Percentiles rank a stretch among this genome's conserved stretches.
Evolutionary conservation across 2,888 invertebrate genomes (phyloP).

Genomic region (Oxytorus armatus): DNA sequence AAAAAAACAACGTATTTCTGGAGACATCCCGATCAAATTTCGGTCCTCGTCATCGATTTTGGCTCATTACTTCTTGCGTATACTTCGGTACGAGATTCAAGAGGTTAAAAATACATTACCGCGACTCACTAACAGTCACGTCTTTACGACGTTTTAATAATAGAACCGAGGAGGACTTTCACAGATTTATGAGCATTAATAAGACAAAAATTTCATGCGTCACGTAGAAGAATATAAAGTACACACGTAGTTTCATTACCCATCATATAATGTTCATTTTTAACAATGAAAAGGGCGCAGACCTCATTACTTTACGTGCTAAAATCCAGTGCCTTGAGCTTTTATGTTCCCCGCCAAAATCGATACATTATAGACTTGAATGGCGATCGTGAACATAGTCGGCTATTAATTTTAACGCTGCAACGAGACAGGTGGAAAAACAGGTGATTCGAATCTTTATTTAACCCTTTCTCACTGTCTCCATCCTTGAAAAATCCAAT

Average conservation of each 20-base stretch:
- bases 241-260: neutral
- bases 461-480: neutral
- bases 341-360: neutral
- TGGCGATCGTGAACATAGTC: slow-evolving; percentile 36
- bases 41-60: neutral
- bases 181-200: slow-evolving; percentile 43
- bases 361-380: slow-evolving; percentile 5
- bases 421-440: slow-evolving; percentile 32
- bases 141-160: slow-evolving; percentile 58
- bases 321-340: neutral
- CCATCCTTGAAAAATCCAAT: slow-evolving; percentile 19
- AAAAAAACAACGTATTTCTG: no score
- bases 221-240: slow-evolving; percentile 33
- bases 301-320: neutral
- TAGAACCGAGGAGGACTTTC: slow-evolving; percentile 25
- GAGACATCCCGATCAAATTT: no score
- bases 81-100: neutral
- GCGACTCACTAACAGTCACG: slow-evolving; percentile 20
- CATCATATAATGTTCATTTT: neutral
- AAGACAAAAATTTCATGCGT: slow-evolving; percentile 50
- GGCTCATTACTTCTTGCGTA: neutral
- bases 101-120: slow-evolving; percentile 33
- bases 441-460: slow-evolving; percentile 32
- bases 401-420: slow-evolving; percentile 47
- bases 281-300: neutral